Percentiles rank a stretch among this genome's conserved stretches.
phyloP scores from a whole-genome alignment of 2,113 vertebrate genomes.

The Mus pahari region DNA sequence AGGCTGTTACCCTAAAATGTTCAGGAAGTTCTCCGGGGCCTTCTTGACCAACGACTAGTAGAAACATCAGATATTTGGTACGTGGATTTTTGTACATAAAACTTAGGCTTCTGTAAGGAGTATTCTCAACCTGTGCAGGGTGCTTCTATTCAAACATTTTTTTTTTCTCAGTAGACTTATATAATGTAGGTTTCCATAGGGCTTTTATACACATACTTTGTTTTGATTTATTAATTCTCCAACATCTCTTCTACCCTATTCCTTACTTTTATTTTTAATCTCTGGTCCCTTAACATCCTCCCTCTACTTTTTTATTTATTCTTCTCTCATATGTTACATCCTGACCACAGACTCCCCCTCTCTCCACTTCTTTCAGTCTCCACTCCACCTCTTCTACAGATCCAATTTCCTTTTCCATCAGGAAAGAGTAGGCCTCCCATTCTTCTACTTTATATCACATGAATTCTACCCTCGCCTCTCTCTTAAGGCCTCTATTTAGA shows the following conservation, averaged over 20 bases:
- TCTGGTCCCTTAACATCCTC: not conserved
- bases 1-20: not conserved
- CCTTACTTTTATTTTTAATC: not conserved
- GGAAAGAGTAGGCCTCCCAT: too few relatives aligned
- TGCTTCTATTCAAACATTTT: not conserved
- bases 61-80: not conserved
- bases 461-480: not conserved
- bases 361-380: not conserved
- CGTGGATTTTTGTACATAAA: not conserved
- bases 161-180: not conserved
- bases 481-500: not conserved
- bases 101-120: not conserved
- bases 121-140: not conserved
- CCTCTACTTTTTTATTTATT: too few relatives aligned
- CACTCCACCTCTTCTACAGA: not conserved
- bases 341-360: too few relatives aligned
- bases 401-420: too few relatives aligned
- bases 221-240: not conserved
- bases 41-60: not conserved
- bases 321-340: too few relatives aligned
- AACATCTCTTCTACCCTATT: not conserved
- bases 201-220: not conserved
- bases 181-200: not conserved
- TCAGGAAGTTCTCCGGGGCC: not conserved
- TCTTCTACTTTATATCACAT: not conserved